These are phyloP conservation scores for Seira musarum DNA, from an alignment of 2,888 invertebrate species.

Conservation along the genomic window DNA sequence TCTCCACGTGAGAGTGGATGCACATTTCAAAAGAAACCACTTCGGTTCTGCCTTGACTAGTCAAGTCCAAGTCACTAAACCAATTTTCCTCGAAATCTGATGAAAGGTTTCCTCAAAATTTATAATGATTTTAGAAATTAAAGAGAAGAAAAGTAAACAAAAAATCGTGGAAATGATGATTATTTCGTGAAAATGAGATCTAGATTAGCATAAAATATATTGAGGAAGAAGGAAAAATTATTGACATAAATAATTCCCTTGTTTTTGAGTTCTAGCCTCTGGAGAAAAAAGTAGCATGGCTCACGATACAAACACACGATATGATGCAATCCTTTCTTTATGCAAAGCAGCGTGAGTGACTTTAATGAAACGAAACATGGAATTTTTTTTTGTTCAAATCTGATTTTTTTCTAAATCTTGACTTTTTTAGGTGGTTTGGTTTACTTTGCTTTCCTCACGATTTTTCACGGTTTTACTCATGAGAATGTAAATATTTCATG, in stretches of 20 bases:
- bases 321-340: constrained; percentile 14
- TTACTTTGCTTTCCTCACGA: too few relatives aligned
- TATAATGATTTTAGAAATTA: constrained; percentile 31
- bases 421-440: constrained; percentile 3
- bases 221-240: not conserved
- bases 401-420: not conserved
- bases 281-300: not conserved
- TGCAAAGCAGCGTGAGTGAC: constrained; percentile 16
- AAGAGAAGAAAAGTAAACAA: constrained; percentile 17
- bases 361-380: not conserved
- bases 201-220: constrained; percentile 41
- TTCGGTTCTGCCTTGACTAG: too few relatives aligned
- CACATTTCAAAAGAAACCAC: too few relatives aligned
- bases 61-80: too few relatives aligned
- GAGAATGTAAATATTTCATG: not conserved
- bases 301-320: not conserved
- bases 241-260: constrained; percentile 5
- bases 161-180: constrained; percentile 23
- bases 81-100: too few relatives aligned
- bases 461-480: not conserved
- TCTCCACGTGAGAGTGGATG: constrained; percentile 26
- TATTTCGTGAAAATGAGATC: constrained; percentile 54
- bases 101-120: constrained; percentile 11
- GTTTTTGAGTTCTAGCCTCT: not conserved
- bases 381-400: not conserved